These are phyloP conservation scores for Nomada goodeniana DNA, from an alignment of 2,888 invertebrate species.

Conservation along the genomic window DNA sequence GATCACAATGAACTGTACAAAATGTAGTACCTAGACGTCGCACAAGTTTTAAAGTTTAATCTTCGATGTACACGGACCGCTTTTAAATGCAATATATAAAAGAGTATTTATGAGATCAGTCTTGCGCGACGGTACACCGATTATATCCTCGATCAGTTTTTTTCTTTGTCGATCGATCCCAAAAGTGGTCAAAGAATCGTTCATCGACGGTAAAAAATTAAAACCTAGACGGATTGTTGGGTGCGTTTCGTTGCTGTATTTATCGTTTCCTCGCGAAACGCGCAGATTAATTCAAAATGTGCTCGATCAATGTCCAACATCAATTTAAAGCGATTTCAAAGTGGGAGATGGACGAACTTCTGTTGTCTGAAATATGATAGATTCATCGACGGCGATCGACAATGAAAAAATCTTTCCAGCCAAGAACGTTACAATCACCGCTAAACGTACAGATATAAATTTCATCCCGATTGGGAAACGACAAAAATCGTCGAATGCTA, in stretches of 20 bases:
- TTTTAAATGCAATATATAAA: conserved; percentile 13
- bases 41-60: neutral
- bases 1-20: conserved; percentile 2
- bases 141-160: conserved; percentile 1
- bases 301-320: neutral
- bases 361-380: neutral
- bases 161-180: neutral
- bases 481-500: neutral
- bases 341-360: neutral
- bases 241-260: neutral
- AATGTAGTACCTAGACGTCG: neutral
- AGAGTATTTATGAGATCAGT: conserved; percentile 54
- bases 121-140: conserved; percentile 34
- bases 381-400: neutral
- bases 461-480: neutral
- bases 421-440: neutral
- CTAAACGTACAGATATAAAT: neutral
- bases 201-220: neutral
- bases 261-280: neutral
- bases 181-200: neutral
- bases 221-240: neutral
- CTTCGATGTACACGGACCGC: neutral
- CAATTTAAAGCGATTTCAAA: neutral
- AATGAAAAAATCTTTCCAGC: neutral
- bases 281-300: conserved; percentile 1